These are phyloP conservation scores for Scaptomyza tumidula DNA, from an alignment of 2,888 invertebrate species.

Conservation along the genomic window DNA sequence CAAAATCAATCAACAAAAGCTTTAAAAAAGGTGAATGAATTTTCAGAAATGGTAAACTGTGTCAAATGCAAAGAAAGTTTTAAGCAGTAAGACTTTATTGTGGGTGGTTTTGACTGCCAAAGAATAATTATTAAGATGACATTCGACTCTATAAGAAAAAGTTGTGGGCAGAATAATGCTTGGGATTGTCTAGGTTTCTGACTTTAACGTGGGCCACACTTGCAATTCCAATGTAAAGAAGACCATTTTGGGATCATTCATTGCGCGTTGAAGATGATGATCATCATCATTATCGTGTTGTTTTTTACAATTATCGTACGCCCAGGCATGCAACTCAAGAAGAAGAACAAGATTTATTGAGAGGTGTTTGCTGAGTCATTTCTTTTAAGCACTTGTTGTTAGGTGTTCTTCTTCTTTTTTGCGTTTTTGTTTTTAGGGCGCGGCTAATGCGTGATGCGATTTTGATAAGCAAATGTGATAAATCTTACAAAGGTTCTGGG, in stretches of 20 bases:
- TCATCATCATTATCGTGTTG: slow-evolving; percentile 4
- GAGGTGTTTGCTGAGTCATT: slow-evolving; percentile 42
- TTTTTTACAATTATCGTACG: slow-evolving; percentile 39
- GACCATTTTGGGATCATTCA: slow-evolving; percentile 61
- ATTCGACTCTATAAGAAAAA: slow-evolving; percentile 1
- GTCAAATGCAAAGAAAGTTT: slow-evolving; percentile 68
- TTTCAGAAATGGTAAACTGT: slow-evolving; percentile 55
- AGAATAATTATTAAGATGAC: background rate
- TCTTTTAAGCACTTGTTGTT: slow-evolving; percentile 26
- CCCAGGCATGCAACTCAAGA: slow-evolving; percentile 50
- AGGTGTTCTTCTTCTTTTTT: background rate
- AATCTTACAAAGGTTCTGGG: slow-evolving; percentile 9
- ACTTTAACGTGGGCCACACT: slow-evolving; percentile 44
- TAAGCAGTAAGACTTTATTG: slow-evolving; percentile 1
- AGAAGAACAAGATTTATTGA: slow-evolving; percentile 8
- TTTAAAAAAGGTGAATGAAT: slow-evolving; percentile 65
- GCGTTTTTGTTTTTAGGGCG: slow-evolving; percentile 23
- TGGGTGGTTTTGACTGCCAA: slow-evolving; percentile 3
- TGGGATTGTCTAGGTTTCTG: slow-evolving; percentile 45
- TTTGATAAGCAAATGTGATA: slow-evolving; percentile 15
- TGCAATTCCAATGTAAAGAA: slow-evolving; percentile 64
- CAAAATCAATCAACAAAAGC: slow-evolving; percentile 21
- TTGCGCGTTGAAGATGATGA: slow-evolving; percentile 10
- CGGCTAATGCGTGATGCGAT: slow-evolving; percentile 29
- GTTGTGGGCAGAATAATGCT: slow-evolving; percentile 34